A percentile compares a stretch with the other conserved stretches of the same genome.
Evolutionary conservation across 2,797 vertebrate genomes (phyloP).

Genomic region (Okamejei kenojei): DNA sequence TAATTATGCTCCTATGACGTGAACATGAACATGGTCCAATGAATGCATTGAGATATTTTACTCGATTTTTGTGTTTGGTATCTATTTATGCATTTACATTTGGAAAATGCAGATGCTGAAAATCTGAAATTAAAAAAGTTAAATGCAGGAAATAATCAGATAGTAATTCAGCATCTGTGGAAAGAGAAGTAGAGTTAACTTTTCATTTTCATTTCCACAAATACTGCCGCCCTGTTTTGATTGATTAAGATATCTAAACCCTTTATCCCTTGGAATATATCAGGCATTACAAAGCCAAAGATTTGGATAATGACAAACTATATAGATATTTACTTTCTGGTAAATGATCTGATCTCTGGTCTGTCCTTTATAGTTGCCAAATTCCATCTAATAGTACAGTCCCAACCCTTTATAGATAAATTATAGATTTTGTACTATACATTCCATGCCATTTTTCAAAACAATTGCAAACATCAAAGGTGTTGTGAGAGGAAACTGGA

Average conservation of each 20-base stretch:
- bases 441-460: neutral
- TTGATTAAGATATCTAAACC: neutral
- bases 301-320: neutral
- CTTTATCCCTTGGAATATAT: neutral
- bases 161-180: too few relatives aligned
- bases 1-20: neutral
- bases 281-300: neutral
- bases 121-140: too few relatives aligned
- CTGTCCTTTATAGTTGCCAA: neutral
- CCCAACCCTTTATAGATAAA: neutral
- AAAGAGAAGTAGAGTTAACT: too few relatives aligned
- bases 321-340: neutral
- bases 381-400: neutral
- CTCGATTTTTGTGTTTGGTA: too few relatives aligned
- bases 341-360: neutral
- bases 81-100: too few relatives aligned
- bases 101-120: too few relatives aligned
- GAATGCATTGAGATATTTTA: neutral
- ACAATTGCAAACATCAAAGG: neutral
- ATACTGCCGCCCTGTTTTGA: too few relatives aligned
- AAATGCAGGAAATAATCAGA: too few relatives aligned
- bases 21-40: too few relatives aligned
- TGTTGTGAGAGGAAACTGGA: too few relatives aligned
- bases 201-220: too few relatives aligned
- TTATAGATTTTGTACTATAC: neutral